A percentile compares a stretch with the other conserved stretches of the same genome.
These are phyloP conservation scores for Holotrichia oblita DNA, from an alignment of 1,140 invertebrate species.

Conservation along the genomic window DNA sequence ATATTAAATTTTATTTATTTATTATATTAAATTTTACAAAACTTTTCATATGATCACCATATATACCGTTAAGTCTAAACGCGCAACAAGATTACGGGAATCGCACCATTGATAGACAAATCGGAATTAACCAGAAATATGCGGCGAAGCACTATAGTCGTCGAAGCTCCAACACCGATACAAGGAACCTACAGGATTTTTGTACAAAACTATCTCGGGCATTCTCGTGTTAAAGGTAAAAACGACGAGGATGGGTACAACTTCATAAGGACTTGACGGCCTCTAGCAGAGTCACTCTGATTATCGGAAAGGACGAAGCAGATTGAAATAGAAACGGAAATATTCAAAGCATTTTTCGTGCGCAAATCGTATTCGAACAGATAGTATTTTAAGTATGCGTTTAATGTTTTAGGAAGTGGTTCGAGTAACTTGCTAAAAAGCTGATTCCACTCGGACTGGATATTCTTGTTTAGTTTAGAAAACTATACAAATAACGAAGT, in stretches of 20 bases:
- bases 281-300: neutral
- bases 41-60: neutral
- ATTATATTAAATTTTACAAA: too few species aligned
- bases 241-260: slow-evolving; percentile 12
- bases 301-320: slow-evolving; percentile 18
- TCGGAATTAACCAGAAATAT: slow-evolving; percentile 18
- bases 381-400: neutral
- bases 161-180: neutral
- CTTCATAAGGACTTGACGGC: slow-evolving; percentile 31
- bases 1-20: too few species aligned
- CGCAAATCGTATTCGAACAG: neutral
- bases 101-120: neutral
- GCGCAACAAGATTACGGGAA: neutral
- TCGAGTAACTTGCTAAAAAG: slow-evolving; percentile 14
- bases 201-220: slow-evolving; percentile 18
- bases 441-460: neutral
- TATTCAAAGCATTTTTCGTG: neutral
- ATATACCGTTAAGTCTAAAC: too few species aligned
- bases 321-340: slow-evolving; percentile 33
- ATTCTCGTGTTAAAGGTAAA: slow-evolving; percentile 10
- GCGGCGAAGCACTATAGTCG: neutral
- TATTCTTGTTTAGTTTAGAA: neutral
- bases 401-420: neutral
- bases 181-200: slow-evolving; percentile 33
- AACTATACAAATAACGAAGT: too few species aligned